Evolutionary conservation across 2,888 invertebrate genomes (phyloP).

Genomic region (Choristoneura rosaceana): DNA sequence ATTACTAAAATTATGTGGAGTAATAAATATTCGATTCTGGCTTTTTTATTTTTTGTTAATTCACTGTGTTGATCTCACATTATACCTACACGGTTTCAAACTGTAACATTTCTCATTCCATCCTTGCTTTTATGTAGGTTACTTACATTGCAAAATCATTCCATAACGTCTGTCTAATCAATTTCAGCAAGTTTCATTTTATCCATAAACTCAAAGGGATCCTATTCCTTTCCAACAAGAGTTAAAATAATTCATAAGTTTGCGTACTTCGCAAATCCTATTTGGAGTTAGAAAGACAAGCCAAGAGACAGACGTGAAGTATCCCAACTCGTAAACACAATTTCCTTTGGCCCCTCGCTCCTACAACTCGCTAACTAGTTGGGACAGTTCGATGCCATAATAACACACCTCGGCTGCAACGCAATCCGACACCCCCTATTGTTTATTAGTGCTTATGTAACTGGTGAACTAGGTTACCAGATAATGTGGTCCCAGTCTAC

Average conservation of each 20-base stretch:
- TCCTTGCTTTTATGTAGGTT: too few species aligned
- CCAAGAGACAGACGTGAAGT: conserved; percentile 21
- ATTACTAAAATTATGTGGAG: too few species aligned
- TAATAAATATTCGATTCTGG: too few species aligned
- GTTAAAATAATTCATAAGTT: conserved; percentile 10
- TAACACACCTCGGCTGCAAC: conserved; percentile 29
- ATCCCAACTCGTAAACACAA: conserved; percentile 35
- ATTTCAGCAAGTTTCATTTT: not conserved
- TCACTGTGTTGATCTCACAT: too few species aligned
- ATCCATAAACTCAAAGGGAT: not conserved
- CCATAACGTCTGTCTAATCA: not conserved
- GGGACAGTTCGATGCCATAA: conserved; percentile 49
- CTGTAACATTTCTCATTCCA: too few species aligned
- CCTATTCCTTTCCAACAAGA: conserved; percentile 1
- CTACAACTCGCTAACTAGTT: conserved; percentile 46
- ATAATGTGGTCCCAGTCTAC: conserved; percentile 32
- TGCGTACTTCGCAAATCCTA: conserved; percentile 24
- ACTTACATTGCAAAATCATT: not conserved
- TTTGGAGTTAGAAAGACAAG: conserved; percentile 19
- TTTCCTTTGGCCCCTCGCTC: conserved; percentile 17
- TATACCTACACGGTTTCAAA: too few species aligned
- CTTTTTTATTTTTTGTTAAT: too few species aligned
- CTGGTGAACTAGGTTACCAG: conserved; percentile 34
- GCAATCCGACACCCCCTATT: conserved; percentile 25
- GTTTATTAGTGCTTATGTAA: conserved; percentile 39